Evolutionary conservation across 2,888 invertebrate species (phyloP).

Genomic region (Trypoxylon attenuatum): DNA sequence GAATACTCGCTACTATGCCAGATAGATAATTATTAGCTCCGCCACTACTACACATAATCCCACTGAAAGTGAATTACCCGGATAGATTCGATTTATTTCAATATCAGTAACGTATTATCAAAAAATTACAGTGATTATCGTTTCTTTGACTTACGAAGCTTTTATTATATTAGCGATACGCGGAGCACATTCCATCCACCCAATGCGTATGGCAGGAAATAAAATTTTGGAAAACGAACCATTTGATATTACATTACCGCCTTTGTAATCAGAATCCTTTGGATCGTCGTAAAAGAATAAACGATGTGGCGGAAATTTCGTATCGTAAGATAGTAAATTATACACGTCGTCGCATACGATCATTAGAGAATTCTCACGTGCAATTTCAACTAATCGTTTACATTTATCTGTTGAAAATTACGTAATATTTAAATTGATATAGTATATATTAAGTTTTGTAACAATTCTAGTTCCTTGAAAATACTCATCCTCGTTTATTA

Average conservation of each 20-base stretch:
- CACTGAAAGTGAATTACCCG: constrained; percentile 67
- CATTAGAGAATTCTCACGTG: constrained; percentile 73
- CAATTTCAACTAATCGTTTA: constrained; percentile 73
- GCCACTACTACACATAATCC: constrained; percentile 78
- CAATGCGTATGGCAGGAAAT: constrained; percentile 79
- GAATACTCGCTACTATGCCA: constrained; percentile 76
- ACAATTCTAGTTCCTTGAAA: background rate
- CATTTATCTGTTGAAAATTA: constrained; percentile 67
- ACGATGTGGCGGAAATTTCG: constrained; percentile 74
- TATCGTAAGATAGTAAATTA: constrained; percentile 77
- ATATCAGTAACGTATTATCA: no score
- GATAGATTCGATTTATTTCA: background rate
- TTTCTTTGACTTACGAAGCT: constrained; percentile 71
- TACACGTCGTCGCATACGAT: constrained; percentile 81
- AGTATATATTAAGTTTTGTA: background rate
- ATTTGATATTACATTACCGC: constrained; percentile 79
- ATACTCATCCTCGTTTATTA: no score
- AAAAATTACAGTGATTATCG: no score
- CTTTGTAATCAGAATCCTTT: constrained; percentile 70
- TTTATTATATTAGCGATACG: constrained; percentile 71
- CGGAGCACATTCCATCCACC: constrained; percentile 79
- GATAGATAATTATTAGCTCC: constrained; percentile 79
- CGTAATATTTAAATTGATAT: background rate
- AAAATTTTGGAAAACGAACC: constrained; percentile 81
- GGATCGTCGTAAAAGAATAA: constrained; percentile 77